phyloP scores from a whole-genome alignment of 2,797 vertebrate genomes.

The Micromesistius poutassou region DNA sequence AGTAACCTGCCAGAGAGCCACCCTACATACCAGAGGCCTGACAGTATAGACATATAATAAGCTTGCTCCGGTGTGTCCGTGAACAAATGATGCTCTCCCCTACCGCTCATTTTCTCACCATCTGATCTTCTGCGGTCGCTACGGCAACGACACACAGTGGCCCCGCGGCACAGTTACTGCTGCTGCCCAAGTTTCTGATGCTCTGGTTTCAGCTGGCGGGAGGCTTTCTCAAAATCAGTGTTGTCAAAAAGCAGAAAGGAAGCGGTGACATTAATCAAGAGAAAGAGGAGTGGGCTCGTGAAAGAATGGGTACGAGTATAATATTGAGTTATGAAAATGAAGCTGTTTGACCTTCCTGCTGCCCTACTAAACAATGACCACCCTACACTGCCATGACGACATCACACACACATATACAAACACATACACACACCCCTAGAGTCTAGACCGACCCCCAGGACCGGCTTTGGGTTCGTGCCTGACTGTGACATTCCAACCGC shows the following conservation, averaged over 20 bases:
- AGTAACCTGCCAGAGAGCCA: not conserved
- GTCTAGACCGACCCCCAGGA: not conserved
- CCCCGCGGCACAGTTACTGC: slow-evolving; percentile 23
- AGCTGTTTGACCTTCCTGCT: not conserved
- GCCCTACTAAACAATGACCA: not conserved
- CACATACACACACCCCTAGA: not conserved
- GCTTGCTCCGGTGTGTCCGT: slow-evolving; percentile 10
- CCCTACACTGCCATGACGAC: not conserved
- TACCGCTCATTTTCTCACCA: slow-evolving; percentile 19
- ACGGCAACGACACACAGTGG: slow-evolving; percentile 54
- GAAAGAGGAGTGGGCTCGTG: not conserved
- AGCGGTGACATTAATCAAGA: not conserved
- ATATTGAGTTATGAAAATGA: not conserved
- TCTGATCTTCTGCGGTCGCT: slow-evolving; percentile 49
- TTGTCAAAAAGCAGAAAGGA: not conserved
- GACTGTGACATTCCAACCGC: not conserved
- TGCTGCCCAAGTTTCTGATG: not conserved
- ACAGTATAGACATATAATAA: slow-evolving; percentile 22
- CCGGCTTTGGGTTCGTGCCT: not conserved
- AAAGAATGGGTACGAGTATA: not conserved
- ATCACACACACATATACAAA: not conserved
- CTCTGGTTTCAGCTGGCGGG: not conserved
- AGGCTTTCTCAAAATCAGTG: not conserved
- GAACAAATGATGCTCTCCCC: not conserved
- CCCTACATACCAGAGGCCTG: not conserved